Evolutionary conservation across 2,888 invertebrate species (phyloP).

Genomic region (Rosalia funebris): DNA sequence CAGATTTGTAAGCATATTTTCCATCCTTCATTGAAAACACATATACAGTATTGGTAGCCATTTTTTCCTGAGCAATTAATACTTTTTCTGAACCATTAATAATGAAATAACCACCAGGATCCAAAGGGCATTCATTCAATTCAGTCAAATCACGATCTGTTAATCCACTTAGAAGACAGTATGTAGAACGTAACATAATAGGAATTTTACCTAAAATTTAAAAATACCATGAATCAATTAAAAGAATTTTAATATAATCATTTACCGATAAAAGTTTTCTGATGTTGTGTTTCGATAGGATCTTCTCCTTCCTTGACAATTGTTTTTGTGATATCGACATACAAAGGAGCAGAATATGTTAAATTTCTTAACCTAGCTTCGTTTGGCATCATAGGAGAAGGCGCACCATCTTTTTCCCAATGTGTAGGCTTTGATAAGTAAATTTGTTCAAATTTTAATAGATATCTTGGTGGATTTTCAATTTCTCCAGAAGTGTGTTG

Average conservation of each 20-base stretch:
- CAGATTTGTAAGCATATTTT: slow-evolving; percentile 98
- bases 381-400: slow-evolving; percentile 99
- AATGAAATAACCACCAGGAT: slow-evolving; percentile 99
- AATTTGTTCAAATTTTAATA: slow-evolving; percentile 98
- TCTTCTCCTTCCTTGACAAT: slow-evolving; percentile 91
- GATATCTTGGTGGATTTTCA: slow-evolving; percentile 89
- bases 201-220: slow-evolving; percentile 83
- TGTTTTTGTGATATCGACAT: slow-evolving; percentile 98
- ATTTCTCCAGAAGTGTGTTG: slow-evolving; percentile 95
- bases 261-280: slow-evolving; percentile 76
- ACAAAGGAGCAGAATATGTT: slow-evolving; percentile 97
- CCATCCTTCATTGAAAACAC: slow-evolving; percentile 99
- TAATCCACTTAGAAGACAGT: slow-evolving; percentile 92
- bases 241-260: neutral
- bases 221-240: neutral
- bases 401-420: slow-evolving; percentile 99
- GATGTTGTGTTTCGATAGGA: slow-evolving; percentile 84
- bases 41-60: slow-evolving; percentile 99
- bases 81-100: slow-evolving; percentile 97
- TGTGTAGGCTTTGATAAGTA: slow-evolving; percentile 99
- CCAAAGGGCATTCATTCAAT: slow-evolving; percentile 98
- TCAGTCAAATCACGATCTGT: slow-evolving; percentile 99
- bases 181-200: slow-evolving; percentile 98
- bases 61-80: slow-evolving; percentile 97
- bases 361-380: slow-evolving; percentile 97